These are phyloP conservation scores for Slavum lentiscoides DNA, from an alignment of 2,888 invertebrate species.

Conservation along the genomic window DNA sequence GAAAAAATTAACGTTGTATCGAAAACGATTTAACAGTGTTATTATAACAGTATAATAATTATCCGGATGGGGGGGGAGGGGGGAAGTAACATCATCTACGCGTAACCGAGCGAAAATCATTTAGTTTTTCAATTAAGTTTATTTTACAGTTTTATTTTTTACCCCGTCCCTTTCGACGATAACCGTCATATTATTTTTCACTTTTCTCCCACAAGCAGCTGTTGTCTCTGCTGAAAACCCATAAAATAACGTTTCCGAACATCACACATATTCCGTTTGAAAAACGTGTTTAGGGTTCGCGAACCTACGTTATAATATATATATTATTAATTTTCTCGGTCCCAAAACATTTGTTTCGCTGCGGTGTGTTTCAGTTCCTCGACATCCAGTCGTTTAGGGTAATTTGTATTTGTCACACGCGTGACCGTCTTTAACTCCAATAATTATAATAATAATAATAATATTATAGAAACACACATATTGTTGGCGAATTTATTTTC, in stretches of 20 bases:
- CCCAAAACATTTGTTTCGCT: slow-evolving; percentile 25
- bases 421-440: too few species aligned
- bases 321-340: slow-evolving; percentile 21
- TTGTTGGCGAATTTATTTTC: too few species aligned
- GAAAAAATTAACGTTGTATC: not conserved
- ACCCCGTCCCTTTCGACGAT: slow-evolving; percentile 8
- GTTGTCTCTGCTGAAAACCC: slow-evolving; percentile 1
- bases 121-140: slow-evolving; percentile 34
- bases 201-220: slow-evolving; percentile 12
- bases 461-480: too few species aligned
- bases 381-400: not conserved
- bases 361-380: not conserved
- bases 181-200: slow-evolving; percentile 29
- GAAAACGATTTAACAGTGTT: not conserved
- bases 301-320: slow-evolving; percentile 7
- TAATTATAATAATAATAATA: too few species aligned
- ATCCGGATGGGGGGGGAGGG: too few species aligned
- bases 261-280: not conserved
- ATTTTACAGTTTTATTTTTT: not conserved
- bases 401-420: not conserved
- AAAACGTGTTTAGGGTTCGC: not conserved
- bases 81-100: not conserved
- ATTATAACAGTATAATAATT: too few species aligned
- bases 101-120: not conserved
- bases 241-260: slow-evolving; percentile 24